phyloP scores from a whole-genome alignment of 1,140 invertebrate genomes.

The Temnothorax longispinosus region DNA sequence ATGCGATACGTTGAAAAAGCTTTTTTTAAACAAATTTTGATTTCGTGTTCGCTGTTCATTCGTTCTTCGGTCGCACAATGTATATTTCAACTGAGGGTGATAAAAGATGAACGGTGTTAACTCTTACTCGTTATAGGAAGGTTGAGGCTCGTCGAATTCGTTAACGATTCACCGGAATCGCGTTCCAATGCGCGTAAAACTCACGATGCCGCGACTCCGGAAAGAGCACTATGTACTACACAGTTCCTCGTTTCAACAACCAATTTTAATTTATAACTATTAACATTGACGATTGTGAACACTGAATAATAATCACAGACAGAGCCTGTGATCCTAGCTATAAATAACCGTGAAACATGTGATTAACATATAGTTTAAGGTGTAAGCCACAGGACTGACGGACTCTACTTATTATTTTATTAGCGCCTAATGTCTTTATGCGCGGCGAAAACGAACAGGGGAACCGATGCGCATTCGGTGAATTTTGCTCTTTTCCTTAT shows the following conservation, averaged over 20 bases:
- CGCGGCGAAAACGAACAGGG: constrained; percentile 50
- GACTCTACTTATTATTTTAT: constrained; percentile 79
- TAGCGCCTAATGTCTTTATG: constrained; percentile 76
- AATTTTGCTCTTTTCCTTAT: constrained; percentile 40
- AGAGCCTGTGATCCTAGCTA: constrained; percentile 73
- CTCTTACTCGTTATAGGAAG: neutral
- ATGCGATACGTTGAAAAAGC: neutral
- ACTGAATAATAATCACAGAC: constrained; percentile 72
- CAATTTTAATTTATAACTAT: constrained; percentile 78
- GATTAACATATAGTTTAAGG: constrained; percentile 71
- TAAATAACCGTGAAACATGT: constrained; percentile 63
- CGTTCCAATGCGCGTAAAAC: neutral
- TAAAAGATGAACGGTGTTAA: constrained; percentile 16
- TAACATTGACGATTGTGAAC: constrained; percentile 50
- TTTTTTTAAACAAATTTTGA: neutral
- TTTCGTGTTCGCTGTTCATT: constrained; percentile 25
- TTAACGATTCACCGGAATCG: constrained; percentile 5
- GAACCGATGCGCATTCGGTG: constrained; percentile 32
- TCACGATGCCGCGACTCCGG: neutral
- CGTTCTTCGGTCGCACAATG: neutral
- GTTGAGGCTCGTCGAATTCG: constrained; percentile 8
- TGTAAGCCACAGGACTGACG: constrained; percentile 81
- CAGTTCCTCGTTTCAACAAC: constrained; percentile 82
- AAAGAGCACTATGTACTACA: constrained; percentile 71
- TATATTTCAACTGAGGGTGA: constrained; percentile 1